These are phyloP conservation scores for Globia sparganii DNA, from an alignment of 2,888 invertebrate species.

Conservation along the genomic window DNA sequence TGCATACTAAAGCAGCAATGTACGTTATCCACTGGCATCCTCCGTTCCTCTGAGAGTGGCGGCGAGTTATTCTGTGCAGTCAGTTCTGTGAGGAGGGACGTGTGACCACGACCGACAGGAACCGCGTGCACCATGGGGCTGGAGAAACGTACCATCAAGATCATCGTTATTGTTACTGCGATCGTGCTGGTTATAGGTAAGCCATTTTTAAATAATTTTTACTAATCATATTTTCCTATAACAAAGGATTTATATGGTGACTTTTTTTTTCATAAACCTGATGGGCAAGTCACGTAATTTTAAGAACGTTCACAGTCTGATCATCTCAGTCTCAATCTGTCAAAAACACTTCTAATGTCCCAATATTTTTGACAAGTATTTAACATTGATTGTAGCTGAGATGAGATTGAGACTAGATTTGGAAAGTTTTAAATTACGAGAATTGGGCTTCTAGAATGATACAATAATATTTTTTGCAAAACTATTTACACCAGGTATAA, in stretches of 20 bases:
- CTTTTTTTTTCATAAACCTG: background rate
- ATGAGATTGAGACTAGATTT: too few relatives aligned
- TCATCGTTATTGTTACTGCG: slow-evolving; percentile 80
- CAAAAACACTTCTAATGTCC: too few relatives aligned
- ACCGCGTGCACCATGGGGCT: slow-evolving; percentile 77
- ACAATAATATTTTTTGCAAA: background rate
- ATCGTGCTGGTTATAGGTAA: slow-evolving; percentile 82
- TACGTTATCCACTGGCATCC: slow-evolving; percentile 62
- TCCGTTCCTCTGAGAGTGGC: slow-evolving; percentile 32
- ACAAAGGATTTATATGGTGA: background rate
- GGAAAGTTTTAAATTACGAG: too few relatives aligned
- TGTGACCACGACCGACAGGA: slow-evolving; percentile 8
- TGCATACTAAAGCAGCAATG: slow-evolving; percentile 70
- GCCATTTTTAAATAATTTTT: slow-evolving; percentile 53
- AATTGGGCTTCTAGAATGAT: background rate
- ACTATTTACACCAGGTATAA: background rate
- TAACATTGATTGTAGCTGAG: too few relatives aligned
- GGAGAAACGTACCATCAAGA: slow-evolving; percentile 85
- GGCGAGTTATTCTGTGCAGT: slow-evolving; percentile 54
- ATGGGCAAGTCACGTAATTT: background rate
- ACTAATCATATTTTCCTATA: background rate
- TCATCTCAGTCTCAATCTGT: too few relatives aligned
- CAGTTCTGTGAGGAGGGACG: slow-evolving; percentile 51
- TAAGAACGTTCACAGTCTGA: too few relatives aligned
- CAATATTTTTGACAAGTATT: too few relatives aligned